Base-by-base conservation (phyloP, 2,888 invertebrate species). In the Altica lythri region DNA sequence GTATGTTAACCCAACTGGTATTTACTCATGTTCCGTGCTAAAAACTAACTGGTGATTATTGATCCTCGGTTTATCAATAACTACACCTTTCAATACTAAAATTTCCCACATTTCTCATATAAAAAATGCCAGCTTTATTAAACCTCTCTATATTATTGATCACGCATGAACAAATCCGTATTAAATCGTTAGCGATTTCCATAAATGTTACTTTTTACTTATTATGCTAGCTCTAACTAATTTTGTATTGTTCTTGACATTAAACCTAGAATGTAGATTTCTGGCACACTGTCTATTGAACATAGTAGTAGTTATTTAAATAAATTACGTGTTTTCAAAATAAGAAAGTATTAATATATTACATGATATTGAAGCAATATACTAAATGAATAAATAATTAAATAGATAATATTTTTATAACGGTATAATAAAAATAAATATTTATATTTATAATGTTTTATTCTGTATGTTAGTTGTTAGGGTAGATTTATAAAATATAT, bases 171-270 rank as follows among this genome's bases (percentile, higher is more conserved):
- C 43, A 53, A 48, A 40, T 53, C 27, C 29, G 30, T 37, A 56
- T 32, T 30, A 44, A 38, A 38, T 42, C 40, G 43, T 46, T 44
- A 44, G 32, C 45, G 34, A 49, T 50, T 47, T 32, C 50, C 50
- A 38, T 50, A 46, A 57, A 42, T 29, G 45, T 55, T 50, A 40
- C 38, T 50, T 46, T 49, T 53, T 57, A 49, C 49, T 46, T 46
- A 53, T 53, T 57, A 12, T 34, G 10, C 38, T 45, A 49, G 38
- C 40, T 34, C 43, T 8, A 18, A 29, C 44, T 44, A 34, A 44
- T 52, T n/a, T 52, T 30, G 22, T 43, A 48, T 38, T 54, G 54
- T 46, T 58, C 54, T 54, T 53, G 53, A 57, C 53, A 50, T 58
- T 58, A 34, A 52, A 44, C 40, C 37, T 34, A 38, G 49, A 45